Conservation (phyloP, 2,113 vertebrate species). For the Artemisiospiza belli region DNA sequence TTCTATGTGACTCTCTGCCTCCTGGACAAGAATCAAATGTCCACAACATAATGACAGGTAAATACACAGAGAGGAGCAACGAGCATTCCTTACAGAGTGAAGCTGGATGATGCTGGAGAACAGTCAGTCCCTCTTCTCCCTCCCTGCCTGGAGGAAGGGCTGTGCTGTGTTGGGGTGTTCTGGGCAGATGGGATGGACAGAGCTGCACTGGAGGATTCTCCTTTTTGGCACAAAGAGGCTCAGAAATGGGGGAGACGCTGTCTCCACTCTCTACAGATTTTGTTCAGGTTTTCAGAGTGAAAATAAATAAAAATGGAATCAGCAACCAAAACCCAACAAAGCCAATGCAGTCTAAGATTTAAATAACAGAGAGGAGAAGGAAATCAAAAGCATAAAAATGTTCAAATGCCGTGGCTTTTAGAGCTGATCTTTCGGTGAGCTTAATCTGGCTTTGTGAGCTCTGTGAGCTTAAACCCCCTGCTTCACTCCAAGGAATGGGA, state of each 20-base stretch:
- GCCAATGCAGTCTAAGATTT: neutral
- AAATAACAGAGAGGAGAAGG: conserved; percentile 10
- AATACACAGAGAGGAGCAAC: conserved; percentile 4
- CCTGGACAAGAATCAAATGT: conserved; percentile 84
- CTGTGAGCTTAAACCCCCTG: conserved; percentile 11
- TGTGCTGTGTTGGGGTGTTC: neutral
- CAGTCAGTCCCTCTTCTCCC: neutral
- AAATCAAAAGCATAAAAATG: neutral
- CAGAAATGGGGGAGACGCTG: neutral
- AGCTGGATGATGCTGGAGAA: neutral
- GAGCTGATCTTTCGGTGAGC: conserved; percentile 47
- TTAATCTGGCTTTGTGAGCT: conserved; percentile 32
- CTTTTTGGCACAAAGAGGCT: neutral
- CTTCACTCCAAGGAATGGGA: conserved; percentile 41
- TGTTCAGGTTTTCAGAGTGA: neutral
- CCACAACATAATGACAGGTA: conserved; percentile 49
- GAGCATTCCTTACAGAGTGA: neutral
- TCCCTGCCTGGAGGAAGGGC: neutral
- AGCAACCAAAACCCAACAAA: neutral
- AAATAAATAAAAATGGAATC: neutral
- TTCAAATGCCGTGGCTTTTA: conserved; percentile 47
- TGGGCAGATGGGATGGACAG: neutral
- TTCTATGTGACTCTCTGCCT: conserved; percentile 83
- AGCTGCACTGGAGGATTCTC: neutral
- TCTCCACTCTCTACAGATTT: neutral